Evolutionary conservation across 2,888 invertebrate species (phyloP).

Genomic region (Pristionchus fissidentatus): DNA sequence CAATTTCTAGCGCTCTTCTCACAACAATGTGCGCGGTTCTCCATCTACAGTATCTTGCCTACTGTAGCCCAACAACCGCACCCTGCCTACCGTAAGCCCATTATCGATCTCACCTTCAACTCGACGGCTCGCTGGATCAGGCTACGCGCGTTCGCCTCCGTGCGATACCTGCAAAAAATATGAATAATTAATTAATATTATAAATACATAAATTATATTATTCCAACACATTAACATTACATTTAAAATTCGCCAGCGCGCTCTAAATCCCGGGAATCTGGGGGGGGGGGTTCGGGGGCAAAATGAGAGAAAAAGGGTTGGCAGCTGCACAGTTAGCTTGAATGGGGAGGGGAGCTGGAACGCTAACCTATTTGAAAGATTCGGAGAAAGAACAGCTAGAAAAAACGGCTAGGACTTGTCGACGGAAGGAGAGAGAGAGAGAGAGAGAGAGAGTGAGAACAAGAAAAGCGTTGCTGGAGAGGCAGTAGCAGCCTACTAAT

Average conservation of each 20-base stretch:
- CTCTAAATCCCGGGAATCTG: neutral
- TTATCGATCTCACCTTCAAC: conserved; percentile 87
- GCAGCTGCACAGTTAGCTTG: neutral
- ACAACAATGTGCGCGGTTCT: neutral
- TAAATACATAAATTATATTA: neutral
- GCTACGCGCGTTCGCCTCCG: conserved; percentile 89
- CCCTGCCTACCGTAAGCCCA: too few relatives aligned
- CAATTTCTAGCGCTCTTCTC: neutral
- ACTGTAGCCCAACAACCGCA: neutral
- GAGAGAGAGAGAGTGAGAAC: neutral
- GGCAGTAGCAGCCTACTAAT: neutral
- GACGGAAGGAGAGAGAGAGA: neutral
- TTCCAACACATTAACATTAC: neutral
- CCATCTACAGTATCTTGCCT: too few relatives aligned
- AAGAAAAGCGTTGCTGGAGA: neutral
- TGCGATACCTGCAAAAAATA: conserved; percentile 82
- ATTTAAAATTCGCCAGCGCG: neutral
- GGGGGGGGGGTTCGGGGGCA: neutral
- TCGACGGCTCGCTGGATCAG: conserved; percentile 91
- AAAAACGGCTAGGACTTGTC: too few relatives aligned
- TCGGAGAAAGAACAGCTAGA: neutral
- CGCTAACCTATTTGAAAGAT: neutral
- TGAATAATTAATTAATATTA: neutral
- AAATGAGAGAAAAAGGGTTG: neutral
- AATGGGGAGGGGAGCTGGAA: too few relatives aligned